Percentiles rank a stretch among this genome's conserved stretches.
These are phyloP conservation scores for Drosophila suzukii DNA, from an alignment of 1,140 invertebrate species.

Conservation along the genomic window DNA sequence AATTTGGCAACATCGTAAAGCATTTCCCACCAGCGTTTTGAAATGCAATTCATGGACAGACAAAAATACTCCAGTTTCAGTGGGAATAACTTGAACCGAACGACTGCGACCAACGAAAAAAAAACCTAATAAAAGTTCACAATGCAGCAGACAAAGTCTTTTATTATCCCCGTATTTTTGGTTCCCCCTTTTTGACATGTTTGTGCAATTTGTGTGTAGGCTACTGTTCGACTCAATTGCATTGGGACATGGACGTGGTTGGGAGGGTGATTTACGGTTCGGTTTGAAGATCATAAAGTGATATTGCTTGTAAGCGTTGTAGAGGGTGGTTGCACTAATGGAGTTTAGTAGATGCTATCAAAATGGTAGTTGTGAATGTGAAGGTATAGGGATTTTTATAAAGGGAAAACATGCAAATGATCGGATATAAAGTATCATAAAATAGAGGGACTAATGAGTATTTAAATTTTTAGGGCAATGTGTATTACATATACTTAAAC, in stretches of 20 bases:
- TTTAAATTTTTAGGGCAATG: not conserved
- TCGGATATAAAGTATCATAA: not conserved
- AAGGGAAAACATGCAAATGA: conserved; percentile 10
- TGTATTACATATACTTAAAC: not conserved
- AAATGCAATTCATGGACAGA: conserved; percentile 1
- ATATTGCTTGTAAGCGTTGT: conserved; percentile 22
- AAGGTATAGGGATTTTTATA: not conserved
- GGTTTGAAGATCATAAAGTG: conserved; percentile 20
- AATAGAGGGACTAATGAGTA: not conserved
- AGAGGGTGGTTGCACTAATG: conserved; percentile 10
- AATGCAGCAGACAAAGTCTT: conserved; percentile 47
- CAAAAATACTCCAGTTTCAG: conserved; percentile 5
- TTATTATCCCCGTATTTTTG: conserved; percentile 34
- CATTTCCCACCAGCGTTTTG: conserved; percentile 16
- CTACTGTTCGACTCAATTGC: conserved; percentile 32
- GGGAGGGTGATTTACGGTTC: conserved; percentile 27
- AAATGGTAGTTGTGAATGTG: not conserved
- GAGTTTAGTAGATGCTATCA: conserved; percentile 3
- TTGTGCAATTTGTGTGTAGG: conserved; percentile 52
- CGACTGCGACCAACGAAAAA: not conserved
- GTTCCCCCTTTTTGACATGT: conserved; percentile 35
- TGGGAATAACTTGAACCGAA: conserved; percentile 13
- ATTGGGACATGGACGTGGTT: conserved; percentile 25
- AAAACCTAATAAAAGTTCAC: conserved; percentile 32
- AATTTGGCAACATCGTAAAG: conserved; percentile 20